These are phyloP conservation scores for Potamarius usumacintae DNA, from an alignment of 2,113 vertebrate species.

Conservation along the genomic window DNA sequence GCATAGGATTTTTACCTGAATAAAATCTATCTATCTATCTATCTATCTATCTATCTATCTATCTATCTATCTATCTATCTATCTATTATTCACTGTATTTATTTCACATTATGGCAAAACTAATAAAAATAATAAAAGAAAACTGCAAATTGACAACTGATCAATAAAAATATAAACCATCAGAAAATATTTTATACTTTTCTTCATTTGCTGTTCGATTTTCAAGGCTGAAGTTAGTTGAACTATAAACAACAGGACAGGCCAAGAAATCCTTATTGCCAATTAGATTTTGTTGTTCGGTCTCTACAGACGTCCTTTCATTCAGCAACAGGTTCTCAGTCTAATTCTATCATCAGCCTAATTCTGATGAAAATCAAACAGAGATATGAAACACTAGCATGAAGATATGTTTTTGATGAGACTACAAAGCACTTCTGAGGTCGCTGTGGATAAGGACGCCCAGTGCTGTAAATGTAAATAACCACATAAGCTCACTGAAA, in stretches of 20 bases:
- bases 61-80: too few relatives aligned
- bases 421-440: neutral
- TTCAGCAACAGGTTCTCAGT: neutral
- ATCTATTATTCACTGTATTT: too few relatives aligned
- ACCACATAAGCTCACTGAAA: neutral
- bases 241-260: neutral
- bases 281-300: neutral
- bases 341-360: neutral
- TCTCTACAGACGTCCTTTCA: neutral
- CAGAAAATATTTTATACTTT: neutral
- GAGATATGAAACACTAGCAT: neutral
- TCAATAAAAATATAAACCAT: neutral
- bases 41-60: too few relatives aligned
- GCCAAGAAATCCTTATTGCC: neutral
- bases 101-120: too few relatives aligned
- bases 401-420: neutral
- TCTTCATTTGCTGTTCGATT: neutral
- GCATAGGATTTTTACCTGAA: too few relatives aligned
- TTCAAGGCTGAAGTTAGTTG: neutral
- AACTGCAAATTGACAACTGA: neutral
- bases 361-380: neutral
- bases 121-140: too few relatives aligned
- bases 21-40: too few relatives aligned
- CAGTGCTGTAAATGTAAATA: neutral
- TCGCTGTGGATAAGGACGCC: neutral